A percentile compares a stretch with the other conserved stretches of the same genome.
These are phyloP conservation scores for Aphelocoma coerulescens DNA, from an alignment of 2,113 vertebrate genomes.

Conservation along the genomic window DNA sequence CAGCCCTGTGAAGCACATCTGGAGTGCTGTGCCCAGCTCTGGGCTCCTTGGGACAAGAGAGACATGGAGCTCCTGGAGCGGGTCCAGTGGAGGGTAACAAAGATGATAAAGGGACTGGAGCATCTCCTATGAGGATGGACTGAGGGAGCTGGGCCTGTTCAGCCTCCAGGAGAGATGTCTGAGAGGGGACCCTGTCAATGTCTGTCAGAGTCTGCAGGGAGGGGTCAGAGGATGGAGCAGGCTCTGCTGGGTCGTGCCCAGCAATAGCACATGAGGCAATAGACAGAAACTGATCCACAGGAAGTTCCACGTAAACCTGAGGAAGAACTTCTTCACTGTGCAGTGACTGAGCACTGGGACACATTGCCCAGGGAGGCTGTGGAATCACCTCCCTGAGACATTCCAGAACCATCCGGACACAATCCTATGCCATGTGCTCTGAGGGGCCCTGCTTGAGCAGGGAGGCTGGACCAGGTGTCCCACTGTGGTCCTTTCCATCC, in stretches of 20 bases:
- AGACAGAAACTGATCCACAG: background rate
- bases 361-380: background rate
- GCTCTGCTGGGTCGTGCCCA: too few relatives aligned
- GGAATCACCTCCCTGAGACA: background rate
- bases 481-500: background rate
- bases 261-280: too few relatives aligned
- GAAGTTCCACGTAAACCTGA: background rate
- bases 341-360: too few relatives aligned
- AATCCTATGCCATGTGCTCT: background rate
- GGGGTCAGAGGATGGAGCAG: background rate
- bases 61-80: accelerated
- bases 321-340: background rate
- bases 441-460: background rate
- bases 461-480: background rate
- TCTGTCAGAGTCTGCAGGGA: background rate
- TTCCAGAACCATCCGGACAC: background rate
- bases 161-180: accelerated
- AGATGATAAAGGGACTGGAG: background rate
- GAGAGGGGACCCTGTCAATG: background rate
- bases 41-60: background rate
- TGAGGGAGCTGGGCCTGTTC: background rate
- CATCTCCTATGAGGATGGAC: background rate
- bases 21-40: background rate
- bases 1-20: background rate
- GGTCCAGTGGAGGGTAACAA: accelerated